A percentile compares a stretch with the other conserved stretches of the same genome.
These are phyloP conservation scores for Delichon dasypus DNA, from an alignment of 2,797 vertebrate species.

Conservation along the genomic window DNA sequence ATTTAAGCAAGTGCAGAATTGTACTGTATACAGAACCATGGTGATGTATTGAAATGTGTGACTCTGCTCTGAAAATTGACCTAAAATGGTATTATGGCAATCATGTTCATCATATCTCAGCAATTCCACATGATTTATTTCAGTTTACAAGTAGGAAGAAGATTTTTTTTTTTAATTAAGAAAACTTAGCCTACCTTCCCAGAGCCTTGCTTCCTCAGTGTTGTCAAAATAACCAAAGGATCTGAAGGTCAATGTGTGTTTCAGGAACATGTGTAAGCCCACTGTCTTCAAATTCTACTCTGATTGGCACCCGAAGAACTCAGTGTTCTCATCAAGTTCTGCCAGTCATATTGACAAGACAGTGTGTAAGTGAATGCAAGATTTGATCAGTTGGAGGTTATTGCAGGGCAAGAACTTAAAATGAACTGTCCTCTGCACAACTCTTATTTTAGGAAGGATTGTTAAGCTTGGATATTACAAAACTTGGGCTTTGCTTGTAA, in stretches of 20 bases:
- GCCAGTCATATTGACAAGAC: not conserved
- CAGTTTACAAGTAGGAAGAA: not conserved
- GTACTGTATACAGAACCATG: not conserved
- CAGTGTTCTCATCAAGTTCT: not conserved
- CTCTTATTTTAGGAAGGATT: not conserved
- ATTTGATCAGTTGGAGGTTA: not conserved
- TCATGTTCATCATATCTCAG: not conserved
- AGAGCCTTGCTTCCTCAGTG: not conserved
- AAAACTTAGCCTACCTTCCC: not conserved
- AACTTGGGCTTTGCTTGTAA: not conserved
- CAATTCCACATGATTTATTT: not conserved
- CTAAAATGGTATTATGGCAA: not conserved
- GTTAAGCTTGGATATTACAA: not conserved
- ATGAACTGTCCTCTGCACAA: not conserved
- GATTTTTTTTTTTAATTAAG: not conserved
- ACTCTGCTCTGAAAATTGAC: slow-evolving; percentile 11
- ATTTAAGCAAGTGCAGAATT: slow-evolving; percentile 14
- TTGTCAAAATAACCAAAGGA: not conserved
- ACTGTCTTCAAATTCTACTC: not conserved
- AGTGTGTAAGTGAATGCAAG: not conserved
- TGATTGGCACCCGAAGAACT: not conserved
- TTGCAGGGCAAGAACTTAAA: not conserved
- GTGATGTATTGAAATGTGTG: not conserved
- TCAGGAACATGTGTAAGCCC: not conserved
- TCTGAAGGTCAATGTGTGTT: not conserved